Conservation (phyloP, 2,888 invertebrate genomes). For the Candidula unifasciata region DNA sequence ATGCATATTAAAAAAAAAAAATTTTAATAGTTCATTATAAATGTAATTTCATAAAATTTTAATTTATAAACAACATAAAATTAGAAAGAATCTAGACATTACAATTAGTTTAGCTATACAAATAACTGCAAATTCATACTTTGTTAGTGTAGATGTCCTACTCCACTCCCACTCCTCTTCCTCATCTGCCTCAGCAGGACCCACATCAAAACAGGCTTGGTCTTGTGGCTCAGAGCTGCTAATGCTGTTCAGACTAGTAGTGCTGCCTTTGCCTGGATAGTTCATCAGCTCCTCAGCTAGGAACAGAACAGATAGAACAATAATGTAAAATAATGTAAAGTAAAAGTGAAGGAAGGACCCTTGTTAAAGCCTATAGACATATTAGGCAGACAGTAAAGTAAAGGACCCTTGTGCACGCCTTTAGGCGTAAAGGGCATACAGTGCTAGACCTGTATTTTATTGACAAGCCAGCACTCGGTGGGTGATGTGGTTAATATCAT, state of each 20-base stretch:
- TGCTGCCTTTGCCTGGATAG: slow-evolving; percentile 36
- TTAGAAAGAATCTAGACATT: too few species aligned
- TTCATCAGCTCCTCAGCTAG: slow-evolving; percentile 30
- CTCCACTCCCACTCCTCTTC: slow-evolving; percentile 41
- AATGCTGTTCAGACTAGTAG: slow-evolving; percentile 39
- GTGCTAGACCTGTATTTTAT: too few species aligned
- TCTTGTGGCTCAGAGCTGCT: slow-evolving; percentile 40
- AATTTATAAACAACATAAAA: too few species aligned
- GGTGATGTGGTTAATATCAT: too few species aligned
- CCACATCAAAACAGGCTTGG: slow-evolving; percentile 17
- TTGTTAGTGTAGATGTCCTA: slow-evolving; percentile 25
- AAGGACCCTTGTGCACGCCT: too few species aligned
- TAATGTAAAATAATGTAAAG: neutral
- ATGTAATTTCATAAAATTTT: too few species aligned
- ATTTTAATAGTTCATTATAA: too few species aligned
- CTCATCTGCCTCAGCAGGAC: slow-evolving; percentile 18
- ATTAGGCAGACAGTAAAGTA: neutral
- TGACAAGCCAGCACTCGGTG: too few species aligned
- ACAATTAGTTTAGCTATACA: too few species aligned
- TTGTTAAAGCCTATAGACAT: neutral
- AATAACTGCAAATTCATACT: neutral
- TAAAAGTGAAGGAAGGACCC: neutral
- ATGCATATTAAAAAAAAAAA: too few species aligned
- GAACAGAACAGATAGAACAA: neutral
- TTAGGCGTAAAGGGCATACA: too few species aligned